Evolutionary conservation across 2,888 invertebrate species (phyloP).

Genomic region (Asteroscopus sphinx): DNA sequence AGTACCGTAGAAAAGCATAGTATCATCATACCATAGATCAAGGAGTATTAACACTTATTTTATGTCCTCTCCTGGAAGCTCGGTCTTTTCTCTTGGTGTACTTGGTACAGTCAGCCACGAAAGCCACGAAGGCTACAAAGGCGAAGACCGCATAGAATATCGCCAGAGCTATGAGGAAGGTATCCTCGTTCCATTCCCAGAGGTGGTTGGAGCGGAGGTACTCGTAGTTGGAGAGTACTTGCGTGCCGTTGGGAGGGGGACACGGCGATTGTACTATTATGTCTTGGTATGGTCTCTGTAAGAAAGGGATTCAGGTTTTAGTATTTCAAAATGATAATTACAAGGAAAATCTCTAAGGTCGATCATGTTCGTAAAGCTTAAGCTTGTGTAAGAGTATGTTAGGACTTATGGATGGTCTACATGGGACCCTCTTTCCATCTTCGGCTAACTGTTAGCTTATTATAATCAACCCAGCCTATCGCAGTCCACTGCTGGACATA

Average conservation of each 20-base stretch:
- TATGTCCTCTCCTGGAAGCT: constrained; percentile 84
- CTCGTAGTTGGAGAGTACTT: constrained; percentile 89
- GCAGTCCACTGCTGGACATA: no score
- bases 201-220: constrained; percentile 77
- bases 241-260: constrained; percentile 94
- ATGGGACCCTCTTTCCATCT: no score
- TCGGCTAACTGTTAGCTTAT: no score
- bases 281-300: constrained; percentile 95
- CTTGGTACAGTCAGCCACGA: constrained; percentile 90
- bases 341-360: no score
- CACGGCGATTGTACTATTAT: constrained; percentile 96
- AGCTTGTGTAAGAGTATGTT: no score
- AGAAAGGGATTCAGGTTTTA: constrained; percentile 37
- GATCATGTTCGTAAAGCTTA: no score
- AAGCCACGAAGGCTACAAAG: constrained; percentile 90
- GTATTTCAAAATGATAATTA: no score
- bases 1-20: neutral
- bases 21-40: constrained; percentile 62
- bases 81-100: constrained; percentile 88
- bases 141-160: constrained; percentile 91
- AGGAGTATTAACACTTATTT: constrained; percentile 91
- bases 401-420: no score
- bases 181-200: constrained; percentile 88
- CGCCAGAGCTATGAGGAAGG: constrained; percentile 90
- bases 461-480: no score